Evolutionary conservation across 2,113 vertebrate genomes (phyloP).

Genomic region (Oenanthe oenanthe): DNA sequence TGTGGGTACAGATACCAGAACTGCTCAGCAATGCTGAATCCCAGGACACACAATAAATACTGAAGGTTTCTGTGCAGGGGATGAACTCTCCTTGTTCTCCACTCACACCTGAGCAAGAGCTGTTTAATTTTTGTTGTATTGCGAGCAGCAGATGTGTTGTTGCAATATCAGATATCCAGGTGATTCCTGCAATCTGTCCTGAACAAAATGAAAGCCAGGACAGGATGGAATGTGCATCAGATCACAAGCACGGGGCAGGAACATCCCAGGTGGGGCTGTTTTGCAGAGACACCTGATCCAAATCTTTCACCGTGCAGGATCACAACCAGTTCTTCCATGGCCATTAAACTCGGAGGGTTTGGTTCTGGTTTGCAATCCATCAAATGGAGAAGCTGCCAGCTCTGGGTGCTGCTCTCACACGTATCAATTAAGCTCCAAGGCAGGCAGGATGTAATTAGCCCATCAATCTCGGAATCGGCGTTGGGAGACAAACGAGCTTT

Average conservation of each 20-base stretch:
- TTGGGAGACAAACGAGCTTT: slow-evolving; percentile 17
- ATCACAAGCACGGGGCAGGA: neutral
- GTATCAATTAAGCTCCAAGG: slow-evolving; percentile 4
- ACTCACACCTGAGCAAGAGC: neutral
- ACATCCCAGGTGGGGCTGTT: slow-evolving; percentile 5
- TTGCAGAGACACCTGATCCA: neutral
- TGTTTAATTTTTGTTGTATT: neutral
- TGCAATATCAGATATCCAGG: neutral
- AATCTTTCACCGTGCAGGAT: neutral
- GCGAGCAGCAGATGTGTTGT: rapidly evolving
- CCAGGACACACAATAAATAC: neutral
- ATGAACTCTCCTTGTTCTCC: neutral
- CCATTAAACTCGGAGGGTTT: slow-evolving; percentile 28
- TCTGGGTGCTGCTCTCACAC: neutral
- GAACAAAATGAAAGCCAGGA: neutral
- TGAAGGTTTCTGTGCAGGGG: neutral
- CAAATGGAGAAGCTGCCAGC: neutral
- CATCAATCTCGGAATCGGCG: slow-evolving; percentile 20
- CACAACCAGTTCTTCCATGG: slow-evolving; percentile 44
- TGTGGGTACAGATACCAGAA: neutral
- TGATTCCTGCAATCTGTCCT: neutral
- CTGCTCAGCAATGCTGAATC: neutral
- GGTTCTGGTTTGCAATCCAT: slow-evolving; percentile 13
- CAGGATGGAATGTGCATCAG: neutral
- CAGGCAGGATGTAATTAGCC: slow-evolving; percentile 48